Percentiles rank a stretch among this genome's conserved stretches.
Evolutionary conservation across 2,888 invertebrate species (phyloP).

Genomic region (Glyphotaelius pellucidus): DNA sequence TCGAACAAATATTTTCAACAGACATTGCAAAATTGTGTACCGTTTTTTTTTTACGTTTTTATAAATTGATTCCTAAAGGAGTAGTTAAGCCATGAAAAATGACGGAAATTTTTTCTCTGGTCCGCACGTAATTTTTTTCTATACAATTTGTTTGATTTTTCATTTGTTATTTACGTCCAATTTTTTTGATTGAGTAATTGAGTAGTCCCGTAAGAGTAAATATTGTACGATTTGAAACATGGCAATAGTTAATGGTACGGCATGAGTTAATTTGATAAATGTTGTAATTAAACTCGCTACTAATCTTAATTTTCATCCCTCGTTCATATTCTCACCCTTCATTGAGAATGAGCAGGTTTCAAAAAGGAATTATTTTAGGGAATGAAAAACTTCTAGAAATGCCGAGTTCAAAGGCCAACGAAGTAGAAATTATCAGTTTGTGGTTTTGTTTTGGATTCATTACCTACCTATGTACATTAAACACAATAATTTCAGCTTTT

Average conservation of each 20-base stretch:
- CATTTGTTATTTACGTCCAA: background rate
- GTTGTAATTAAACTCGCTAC: background rate
- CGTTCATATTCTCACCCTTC: background rate
- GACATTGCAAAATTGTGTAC: background rate
- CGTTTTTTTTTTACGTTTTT: background rate
- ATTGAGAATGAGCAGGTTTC: background rate
- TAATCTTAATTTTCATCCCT: background rate
- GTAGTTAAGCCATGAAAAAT: background rate
- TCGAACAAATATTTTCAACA: conserved; percentile 6
- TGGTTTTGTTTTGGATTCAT: no score
- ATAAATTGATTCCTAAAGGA: background rate
- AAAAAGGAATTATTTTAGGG: background rate
- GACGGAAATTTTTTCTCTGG: background rate
- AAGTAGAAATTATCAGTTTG: background rate
- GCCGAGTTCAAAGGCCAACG: no score
- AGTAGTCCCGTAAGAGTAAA: background rate
- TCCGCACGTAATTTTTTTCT: background rate
- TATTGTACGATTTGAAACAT: no score
- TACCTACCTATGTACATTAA: no score
- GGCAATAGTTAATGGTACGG: no score
- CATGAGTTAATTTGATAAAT: background rate
- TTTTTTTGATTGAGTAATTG: background rate
- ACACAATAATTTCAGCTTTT: no score
- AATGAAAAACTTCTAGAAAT: background rate
- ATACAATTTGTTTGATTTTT: background rate